Base-by-base conservation (phyloP, 2,888 invertebrate species). In the Leucoma salicis region DNA sequence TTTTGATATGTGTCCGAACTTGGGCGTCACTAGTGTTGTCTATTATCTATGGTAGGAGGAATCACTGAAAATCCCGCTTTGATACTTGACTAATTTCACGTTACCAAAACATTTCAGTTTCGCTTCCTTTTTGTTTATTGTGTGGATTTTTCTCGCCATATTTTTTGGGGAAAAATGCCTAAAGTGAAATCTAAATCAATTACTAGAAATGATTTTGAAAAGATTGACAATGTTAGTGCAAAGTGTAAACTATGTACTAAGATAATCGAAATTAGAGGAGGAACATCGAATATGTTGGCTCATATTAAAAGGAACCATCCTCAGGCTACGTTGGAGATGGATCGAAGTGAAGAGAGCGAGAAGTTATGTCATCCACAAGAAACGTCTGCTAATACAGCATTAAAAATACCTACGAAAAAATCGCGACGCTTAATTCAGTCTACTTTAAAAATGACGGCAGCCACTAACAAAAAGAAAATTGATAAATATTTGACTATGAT, bases 241-340 rank as follows among this genome's bases (percentile, higher is more conserved):
- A 28, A 35, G 14, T 28, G 35, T 16, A 35, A 35, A 14, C n/a
- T 28, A 35, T 35, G 28, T 6, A 12, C 4, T 14, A 15, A 35
- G 33, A 2, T 29, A 8, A 29, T 29, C 6, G 12, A 29, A 29
- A 3, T 6, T 29, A 4, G 13, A 29, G 12, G 16, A 27, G 41
- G 32, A 35, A 41, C 41, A 2, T 41, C 31, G 2, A 41, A 41
- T 31, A 41, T 41, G 41, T 35, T 41, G 35, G 35, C 35, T 8
- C 41, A 41, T 15, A 25, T 41, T 11, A 41, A 41, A 13, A 35
- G 41, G 28, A 41, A 31, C 12, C 41, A 41, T 35, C 41, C 35
- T 31, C 35, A 41, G 35, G 41, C 28, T 36, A 36, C 42, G 32
- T 27, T 42, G 33, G 32, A 41, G 21, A n/a, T 27, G 34, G 35